phyloP scores from a whole-genome alignment of 2,888 invertebrate genomes.

The Pachliopta kotzebuea region DNA sequence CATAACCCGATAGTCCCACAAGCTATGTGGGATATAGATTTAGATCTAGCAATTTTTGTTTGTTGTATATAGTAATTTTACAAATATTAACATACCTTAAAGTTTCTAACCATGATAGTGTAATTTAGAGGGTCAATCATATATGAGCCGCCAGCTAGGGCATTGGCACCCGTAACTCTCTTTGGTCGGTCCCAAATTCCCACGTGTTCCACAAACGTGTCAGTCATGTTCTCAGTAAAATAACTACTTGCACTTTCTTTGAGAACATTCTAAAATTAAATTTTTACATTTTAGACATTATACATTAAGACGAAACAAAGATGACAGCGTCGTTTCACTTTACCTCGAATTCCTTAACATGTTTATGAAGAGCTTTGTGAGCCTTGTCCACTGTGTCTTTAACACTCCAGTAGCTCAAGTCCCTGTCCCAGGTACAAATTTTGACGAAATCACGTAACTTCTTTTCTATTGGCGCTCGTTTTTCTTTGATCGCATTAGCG shows the following conservation, averaged over 20 bases:
- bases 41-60: no score
- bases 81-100: conserved; percentile 49
- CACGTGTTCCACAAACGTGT: conserved; percentile 66
- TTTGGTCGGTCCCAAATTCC: conserved; percentile 83
- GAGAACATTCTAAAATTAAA: conserved; percentile 68
- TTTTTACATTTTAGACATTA: background rate
- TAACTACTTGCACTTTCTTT: conserved; percentile 72
- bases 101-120: conserved; percentile 53
- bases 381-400: conserved; percentile 93
- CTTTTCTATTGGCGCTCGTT: conserved; percentile 92
- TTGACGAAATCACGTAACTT: conserved; percentile 96
- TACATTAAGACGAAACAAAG: background rate
- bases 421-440: conserved; percentile 96
- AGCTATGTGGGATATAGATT: no score
- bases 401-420: conserved; percentile 96
- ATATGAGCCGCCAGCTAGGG: conserved; percentile 70
- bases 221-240: conserved; percentile 61
- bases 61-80: no score
- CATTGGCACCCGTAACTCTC: conserved; percentile 64
- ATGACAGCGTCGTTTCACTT: conserved; percentile 31
- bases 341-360: conserved; percentile 91
- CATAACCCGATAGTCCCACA: no score
- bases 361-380: conserved; percentile 92
- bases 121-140: conserved; percentile 69
- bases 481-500: conserved; percentile 81